Conservation (phyloP, 2,113 vertebrate species). For the Misgurnus anguillicaudatus region DNA sequence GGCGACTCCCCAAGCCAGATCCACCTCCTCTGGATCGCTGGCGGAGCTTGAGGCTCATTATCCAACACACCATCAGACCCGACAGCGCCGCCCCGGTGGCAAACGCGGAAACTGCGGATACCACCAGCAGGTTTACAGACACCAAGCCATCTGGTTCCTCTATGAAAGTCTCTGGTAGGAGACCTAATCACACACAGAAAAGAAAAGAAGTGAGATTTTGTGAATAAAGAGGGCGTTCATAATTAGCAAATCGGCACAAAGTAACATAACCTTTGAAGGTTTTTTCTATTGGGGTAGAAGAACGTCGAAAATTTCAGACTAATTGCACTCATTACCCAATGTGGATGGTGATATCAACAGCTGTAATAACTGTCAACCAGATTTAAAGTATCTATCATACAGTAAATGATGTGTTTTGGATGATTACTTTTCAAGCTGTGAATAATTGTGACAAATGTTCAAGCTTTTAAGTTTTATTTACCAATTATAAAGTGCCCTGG, state of each 20-base stretch:
- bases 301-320: constrained; percentile 57
- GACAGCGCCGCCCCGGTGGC: constrained; percentile 91
- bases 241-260: constrained; percentile 29
- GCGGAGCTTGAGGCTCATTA: constrained; percentile 88
- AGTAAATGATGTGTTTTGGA: constrained; percentile 57
- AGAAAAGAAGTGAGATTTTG: constrained; percentile 29
- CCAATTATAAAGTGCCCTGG: constrained; percentile 10
- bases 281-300: constrained; percentile 55
- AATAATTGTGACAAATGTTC: constrained; percentile 53
- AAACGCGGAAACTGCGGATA: constrained; percentile 92
- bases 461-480: constrained; percentile 41
- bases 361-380: constrained; percentile 72
- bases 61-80: constrained; percentile 92
- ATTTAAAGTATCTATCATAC: constrained; percentile 67
- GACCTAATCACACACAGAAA: constrained; percentile 65
- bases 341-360: constrained; percentile 74
- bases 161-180: constrained; percentile 87
- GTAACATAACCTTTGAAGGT: constrained; percentile 32
- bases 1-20: constrained; percentile 71
- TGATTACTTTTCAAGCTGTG: constrained; percentile 62
- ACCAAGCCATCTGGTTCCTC: constrained; percentile 90
- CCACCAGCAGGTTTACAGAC: constrained; percentile 91
- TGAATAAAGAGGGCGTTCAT: constrained; percentile 37
- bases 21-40: constrained; percentile 66
- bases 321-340: constrained; percentile 77